Percentiles rank a stretch among this genome's conserved stretches.
Conservation (phyloP, 2,113 vertebrate genomes). For the Limanda limanda region DNA sequence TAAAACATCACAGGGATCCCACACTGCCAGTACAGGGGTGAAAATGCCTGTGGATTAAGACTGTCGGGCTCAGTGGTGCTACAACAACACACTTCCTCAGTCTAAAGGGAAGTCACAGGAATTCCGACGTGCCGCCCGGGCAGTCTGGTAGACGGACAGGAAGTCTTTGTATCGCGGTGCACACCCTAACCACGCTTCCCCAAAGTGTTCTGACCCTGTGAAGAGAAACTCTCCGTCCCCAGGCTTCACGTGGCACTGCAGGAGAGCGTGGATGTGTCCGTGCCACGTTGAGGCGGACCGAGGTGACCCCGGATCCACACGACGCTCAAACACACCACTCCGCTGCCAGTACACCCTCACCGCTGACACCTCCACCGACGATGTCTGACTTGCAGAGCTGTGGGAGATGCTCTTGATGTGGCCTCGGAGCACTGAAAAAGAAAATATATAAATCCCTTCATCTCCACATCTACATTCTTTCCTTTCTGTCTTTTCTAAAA, state of each 20-base stretch:
- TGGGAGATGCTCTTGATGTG: constrained; percentile 82
- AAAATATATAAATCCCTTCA: neutral
- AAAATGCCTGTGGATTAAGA: constrained; percentile 15
- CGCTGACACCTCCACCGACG: constrained; percentile 74
- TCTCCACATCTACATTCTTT: neutral
- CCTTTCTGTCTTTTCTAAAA: no score
- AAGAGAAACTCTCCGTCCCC: constrained; percentile 88
- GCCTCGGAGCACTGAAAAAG: constrained; percentile 83
- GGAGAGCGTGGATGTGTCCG: constrained; percentile 78
- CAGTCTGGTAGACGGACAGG: constrained; percentile 75
- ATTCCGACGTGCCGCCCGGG: constrained; percentile 75
- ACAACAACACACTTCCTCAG: constrained; percentile 62
- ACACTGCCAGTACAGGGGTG: constrained; percentile 10
- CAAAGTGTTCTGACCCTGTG: constrained; percentile 86
- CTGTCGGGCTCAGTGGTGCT: neutral
- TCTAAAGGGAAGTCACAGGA: constrained; percentile 85
- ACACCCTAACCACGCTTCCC: constrained; percentile 89
- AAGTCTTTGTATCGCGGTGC: constrained; percentile 87
- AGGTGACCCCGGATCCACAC: constrained; percentile 11
- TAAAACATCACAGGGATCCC: constrained; percentile 36
- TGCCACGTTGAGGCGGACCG: constrained; percentile 57
- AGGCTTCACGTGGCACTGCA: constrained; percentile 82
- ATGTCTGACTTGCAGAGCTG: constrained; percentile 70
- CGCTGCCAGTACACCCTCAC: constrained; percentile 83
- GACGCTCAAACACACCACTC: constrained; percentile 78